Evolutionary conservation across 30 jellyfish, hydroid and myxozoan species (phyloP).

Genomic region (Rhopilema esculentum): DNA sequence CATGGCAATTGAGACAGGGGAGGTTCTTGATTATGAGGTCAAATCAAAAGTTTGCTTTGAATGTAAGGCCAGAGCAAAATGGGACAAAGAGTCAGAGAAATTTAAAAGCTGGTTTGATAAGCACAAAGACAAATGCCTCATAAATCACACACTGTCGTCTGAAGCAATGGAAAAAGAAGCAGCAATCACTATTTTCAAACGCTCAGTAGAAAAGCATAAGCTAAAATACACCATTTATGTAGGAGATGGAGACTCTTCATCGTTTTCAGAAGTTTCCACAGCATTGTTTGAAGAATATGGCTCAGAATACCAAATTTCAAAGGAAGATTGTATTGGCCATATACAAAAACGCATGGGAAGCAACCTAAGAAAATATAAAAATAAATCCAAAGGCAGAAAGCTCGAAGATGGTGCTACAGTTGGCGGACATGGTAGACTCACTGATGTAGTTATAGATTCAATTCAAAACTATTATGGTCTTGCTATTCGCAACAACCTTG

Average conservation of each 20-base stretch:
- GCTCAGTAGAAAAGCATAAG: constrained; percentile 40
- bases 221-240: constrained; percentile 40
- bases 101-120: constrained; percentile 20
- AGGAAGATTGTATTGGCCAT: constrained; percentile 71
- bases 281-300: constrained; percentile 40
- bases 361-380: constrained; percentile 26
- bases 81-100: constrained; percentile 8
- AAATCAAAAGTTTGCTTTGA: constrained; percentile 36
- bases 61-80: constrained; percentile 11
- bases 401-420: constrained; percentile 54
- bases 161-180: constrained; percentile 61
- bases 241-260: constrained; percentile 53
- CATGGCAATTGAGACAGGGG: constrained; percentile 47
- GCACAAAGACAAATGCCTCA: constrained; percentile 28
- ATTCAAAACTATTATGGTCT: constrained; percentile 26
- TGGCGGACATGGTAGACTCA: constrained; percentile 9
- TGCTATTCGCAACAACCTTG: constrained; percentile 10
- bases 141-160: constrained; percentile 46
- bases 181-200: constrained; percentile 34
- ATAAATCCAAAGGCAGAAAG: constrained; percentile 14
- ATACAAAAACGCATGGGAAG: constrained; percentile 60
- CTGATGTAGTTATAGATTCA: constrained; percentile 17
- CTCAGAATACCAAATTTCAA: constrained; percentile 9
- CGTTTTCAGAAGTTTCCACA: constrained; percentile 41
- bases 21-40: constrained; percentile 49